Base-by-base conservation (phyloP, 2,888 invertebrate genomes). In the Rhimphoctona megacephalus region DNA sequence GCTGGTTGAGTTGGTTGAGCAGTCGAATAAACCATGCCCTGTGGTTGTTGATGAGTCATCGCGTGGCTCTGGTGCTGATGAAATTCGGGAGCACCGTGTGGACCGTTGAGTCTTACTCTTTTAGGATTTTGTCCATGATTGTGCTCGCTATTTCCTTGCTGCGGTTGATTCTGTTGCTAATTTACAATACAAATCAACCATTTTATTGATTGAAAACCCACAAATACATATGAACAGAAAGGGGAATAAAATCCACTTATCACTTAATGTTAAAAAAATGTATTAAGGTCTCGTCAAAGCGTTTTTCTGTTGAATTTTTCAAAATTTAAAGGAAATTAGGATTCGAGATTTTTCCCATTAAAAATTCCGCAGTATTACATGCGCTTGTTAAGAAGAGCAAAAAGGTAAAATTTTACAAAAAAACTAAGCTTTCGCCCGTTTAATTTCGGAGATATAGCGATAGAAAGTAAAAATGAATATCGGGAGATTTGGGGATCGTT, bases 21-120 rank as follows among this genome's bases (percentile, higher is more conserved):
- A 52, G 94, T 94, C 72, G 94, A 94, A 85, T 94, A 94, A 69
- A 94, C 94, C 94, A 94, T 94, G 54, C 93, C 93, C 1, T 92
- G 93, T 61, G 93, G 94, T 86, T 94, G 94, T 82, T 94, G 94
- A 85, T 94, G 94, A 72, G 92, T 92, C 94, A 94, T 94, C 17
- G 94, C 91, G 88, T 94, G 94, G 86, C 91, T 94, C 87, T 94
- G 94, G 83, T 94, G 94, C 81, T 94, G 94, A 89, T 94, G 94
- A 88, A 94, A 94, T 87, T 94, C 94, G n/a, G 94, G 93, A 36
- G 92, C 94, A 22, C 94, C 94, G 25, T 95, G 95, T 0, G 96
- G 95, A 0, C 96, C 96, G n/a, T 96, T 95, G 73, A 97, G 93
- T 49, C 97, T 95, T 17, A 96, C 96, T 67, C 97, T 95, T 93